phyloP scores from a whole-genome alignment of 2,888 invertebrate genomes.

The Pristionchus entomophagus region DNA sequence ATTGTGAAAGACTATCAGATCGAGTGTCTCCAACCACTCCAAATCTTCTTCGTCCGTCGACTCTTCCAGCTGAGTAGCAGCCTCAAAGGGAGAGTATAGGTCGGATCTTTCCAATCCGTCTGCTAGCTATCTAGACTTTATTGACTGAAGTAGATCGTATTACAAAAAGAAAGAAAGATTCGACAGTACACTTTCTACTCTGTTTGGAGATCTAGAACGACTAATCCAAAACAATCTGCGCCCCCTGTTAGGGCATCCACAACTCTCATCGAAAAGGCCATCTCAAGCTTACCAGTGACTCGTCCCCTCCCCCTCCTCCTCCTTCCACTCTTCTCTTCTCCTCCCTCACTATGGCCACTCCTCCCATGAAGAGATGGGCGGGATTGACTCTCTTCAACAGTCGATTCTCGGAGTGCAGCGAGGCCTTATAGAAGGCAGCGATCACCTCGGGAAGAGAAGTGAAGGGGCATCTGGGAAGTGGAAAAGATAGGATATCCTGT shows the following conservation, averaged over 20 bases:
- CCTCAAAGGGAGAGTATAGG: too few species aligned
- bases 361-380: constrained; percentile 37
- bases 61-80: too few species aligned
- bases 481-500: too few species aligned
- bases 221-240: too few species aligned
- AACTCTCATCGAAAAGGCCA: too few species aligned
- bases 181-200: too few species aligned
- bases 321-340: background rate
- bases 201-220: too few species aligned
- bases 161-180: too few species aligned
- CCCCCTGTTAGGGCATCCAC: too few species aligned
- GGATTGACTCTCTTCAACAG: constrained; percentile 37
- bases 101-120: background rate
- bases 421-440: background rate
- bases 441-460: background rate
- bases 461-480: background rate
- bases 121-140: background rate
- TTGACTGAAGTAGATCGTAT: too few species aligned
- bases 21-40: constrained; percentile 44
- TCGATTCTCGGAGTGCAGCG: background rate
- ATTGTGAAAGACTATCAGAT: constrained; percentile 71
- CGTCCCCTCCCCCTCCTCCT: background rate
- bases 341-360: constrained; percentile 39
- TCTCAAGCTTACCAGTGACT: too few species aligned
- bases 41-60: background rate